Base-by-base conservation (phyloP, 2,797 vertebrate genomes). In the Tauraco hartlaubi region DNA sequence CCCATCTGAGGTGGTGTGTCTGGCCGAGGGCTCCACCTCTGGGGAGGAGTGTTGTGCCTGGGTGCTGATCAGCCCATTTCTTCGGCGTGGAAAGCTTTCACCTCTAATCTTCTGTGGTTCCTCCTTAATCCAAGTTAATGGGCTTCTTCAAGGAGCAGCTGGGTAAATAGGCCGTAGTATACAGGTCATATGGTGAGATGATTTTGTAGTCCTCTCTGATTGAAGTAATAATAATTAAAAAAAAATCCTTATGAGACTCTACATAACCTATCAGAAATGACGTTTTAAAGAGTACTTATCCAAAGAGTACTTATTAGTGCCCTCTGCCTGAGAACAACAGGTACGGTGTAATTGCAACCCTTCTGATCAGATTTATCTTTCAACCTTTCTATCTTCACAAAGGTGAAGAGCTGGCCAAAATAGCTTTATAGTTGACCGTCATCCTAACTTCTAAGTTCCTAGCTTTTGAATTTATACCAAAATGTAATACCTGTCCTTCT, bases 1-100 rank as follows among this genome's bases (percentile, higher is more conserved):
- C 15, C 7, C 3, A 1, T 19, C n/a, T 10, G 2, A 54, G n/a
- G 35, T 0, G 2, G 4, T 4, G 7, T 17, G 33, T 20, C 12
- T 51, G 49, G 44, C 37, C 0, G 3, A 21, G 29, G 21, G 21
- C 12, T 35, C 9, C 9, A 13, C 11, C 15, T 55, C 25, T 25
- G 48, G 35, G 21, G 15, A 61, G 59, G 29, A 39, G 17, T 8
- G 15, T 41, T 1, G 2, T 66, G 43, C n/a, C 25, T 1, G 0
- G 41, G 63, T 64, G 41, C 35, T 11, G 12, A 44, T 90, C 21
- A 25, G 59, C 28, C 17, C 0, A 0, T 68, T 58, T 22, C 9
- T 54, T 63, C 0, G 16, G 28, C 0, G 1, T 31, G 23, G 35
- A 67, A 72, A 72, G 21, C 54, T 51, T 72, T 73, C 7, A 12